A percentile compares a stretch with the other conserved stretches of the same genome.
These are phyloP conservation scores for Danionella dracula DNA, from an alignment of 2,797 vertebrate genomes.

Conservation along the genomic window DNA sequence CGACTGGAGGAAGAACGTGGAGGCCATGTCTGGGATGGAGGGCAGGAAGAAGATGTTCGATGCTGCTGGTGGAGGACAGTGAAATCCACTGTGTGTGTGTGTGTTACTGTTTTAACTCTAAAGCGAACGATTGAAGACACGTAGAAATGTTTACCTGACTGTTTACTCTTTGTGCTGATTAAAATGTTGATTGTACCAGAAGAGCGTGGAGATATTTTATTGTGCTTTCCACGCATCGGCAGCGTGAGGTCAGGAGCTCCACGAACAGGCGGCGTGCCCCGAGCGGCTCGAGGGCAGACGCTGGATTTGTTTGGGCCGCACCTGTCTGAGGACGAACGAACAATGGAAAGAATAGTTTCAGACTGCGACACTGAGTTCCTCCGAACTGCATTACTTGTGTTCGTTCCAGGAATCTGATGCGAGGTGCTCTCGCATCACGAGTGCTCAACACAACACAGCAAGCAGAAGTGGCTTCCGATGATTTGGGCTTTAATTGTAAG, in stretches of 20 bases:
- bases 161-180: neutral
- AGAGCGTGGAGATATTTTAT: neutral
- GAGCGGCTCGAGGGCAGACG: neutral
- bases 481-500: too few relatives aligned
- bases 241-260: neutral
- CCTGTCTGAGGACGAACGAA: neutral
- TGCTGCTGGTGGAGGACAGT: slow-evolving; percentile 52
- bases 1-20: slow-evolving; percentile 62
- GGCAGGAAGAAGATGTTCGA: slow-evolving; percentile 65
- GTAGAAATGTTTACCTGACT: too few relatives aligned
- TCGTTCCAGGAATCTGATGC: neutral
- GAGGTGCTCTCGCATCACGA: too few relatives aligned
- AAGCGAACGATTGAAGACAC: too few relatives aligned
- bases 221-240: neutral
- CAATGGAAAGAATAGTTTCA: neutral
- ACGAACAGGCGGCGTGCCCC: slow-evolving; percentile 1
- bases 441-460: too few relatives aligned
- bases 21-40: slow-evolving; percentile 63
- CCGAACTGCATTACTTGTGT: neutral
- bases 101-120: neutral
- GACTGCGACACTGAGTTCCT: neutral
- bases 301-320: slow-evolving; percentile 9
- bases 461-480: too few relatives aligned
- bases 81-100: slow-evolving; percentile 33
- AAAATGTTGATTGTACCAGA: neutral